phyloP scores from a whole-genome alignment of 2,113 vertebrate genomes.

The Ciconia maguari region DNA sequence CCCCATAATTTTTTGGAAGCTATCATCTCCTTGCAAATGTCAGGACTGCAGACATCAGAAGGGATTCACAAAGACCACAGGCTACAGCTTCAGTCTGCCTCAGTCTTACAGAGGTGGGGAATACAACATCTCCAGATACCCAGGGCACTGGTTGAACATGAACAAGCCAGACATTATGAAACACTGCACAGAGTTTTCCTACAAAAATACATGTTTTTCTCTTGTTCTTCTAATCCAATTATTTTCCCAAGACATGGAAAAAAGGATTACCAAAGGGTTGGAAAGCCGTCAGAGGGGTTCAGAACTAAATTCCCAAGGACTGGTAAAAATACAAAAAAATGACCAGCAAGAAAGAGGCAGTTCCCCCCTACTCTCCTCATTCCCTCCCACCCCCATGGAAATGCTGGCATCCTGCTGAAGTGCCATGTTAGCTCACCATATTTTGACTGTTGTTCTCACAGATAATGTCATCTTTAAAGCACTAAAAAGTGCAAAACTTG shows the following conservation, averaged over 20 bases:
- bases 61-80: background rate
- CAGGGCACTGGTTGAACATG: rapidly evolving
- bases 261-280: background rate
- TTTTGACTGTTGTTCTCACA: background rate
- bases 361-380: background rate
- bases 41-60: background rate
- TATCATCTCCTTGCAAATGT: background rate
- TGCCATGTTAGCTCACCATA: background rate
- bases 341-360: background rate
- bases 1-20: background rate
- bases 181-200: background rate
- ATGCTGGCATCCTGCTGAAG: background rate
- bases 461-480: background rate
- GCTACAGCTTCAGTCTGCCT: background rate
- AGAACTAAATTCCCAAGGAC: background rate
- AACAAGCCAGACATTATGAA: background rate
- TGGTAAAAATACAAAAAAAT: background rate
- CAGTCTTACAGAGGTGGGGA: background rate
- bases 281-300: background rate
- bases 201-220: background rate
- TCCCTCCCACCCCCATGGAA: background rate
- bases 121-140: background rate
- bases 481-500: background rate
- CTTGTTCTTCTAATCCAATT: background rate
- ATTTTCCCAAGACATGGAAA: background rate